Base-by-base conservation (phyloP, 2,888 invertebrate genomes). In the Rhagophthalmus giganteus region DNA sequence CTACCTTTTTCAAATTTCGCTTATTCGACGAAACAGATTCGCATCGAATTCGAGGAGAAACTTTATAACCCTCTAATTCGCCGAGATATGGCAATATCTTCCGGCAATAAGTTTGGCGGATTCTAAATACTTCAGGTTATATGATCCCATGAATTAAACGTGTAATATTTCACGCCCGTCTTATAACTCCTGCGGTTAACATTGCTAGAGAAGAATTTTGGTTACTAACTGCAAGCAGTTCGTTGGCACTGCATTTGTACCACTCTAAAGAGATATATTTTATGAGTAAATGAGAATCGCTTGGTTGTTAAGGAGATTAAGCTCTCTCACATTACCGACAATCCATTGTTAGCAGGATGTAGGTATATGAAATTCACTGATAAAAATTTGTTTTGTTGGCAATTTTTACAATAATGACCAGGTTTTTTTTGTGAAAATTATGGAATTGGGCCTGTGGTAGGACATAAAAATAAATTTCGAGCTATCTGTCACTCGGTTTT, bases 81-180 rank as follows among this genome's bases (percentile, higher is more conserved):
- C n/a, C n/a, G n/a, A n/a, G n/a, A n/a, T n/a, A n/a, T n/a, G n/a
- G n/a, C n/a, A n/a, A n/a, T n/a, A n/a, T n/a, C n/a, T n/a, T n/a
- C n/a, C n/a, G n/a, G n/a, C n/a, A n/a, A n/a, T 42, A 41, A 49
- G 41, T 49, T 24, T 28, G 11, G 14, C 13, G 14, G 35, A 34
- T 25, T 38, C 40, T 48, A 46, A n/a, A 46, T 39, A 46, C 46
- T 46, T 46, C 34, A 39, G 14, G 33, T 40, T 34, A 28, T 40
- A 48, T 34, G 35, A 42, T 40, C 41, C 35, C 20, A 25, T 42
- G 34, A 40, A 48, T 39, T 48, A 48, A 48, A 41, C 25, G 48
- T 20, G 39, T 13, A 20, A 39, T 47, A 47, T 47, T 39, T 47
- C 47, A 47, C 47, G 8, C 38, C 32, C 30, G 37, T 15, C 32